Evolutionary conservation across 2,113 vertebrate genomes (phyloP).

Genomic region (Atherinomorus stipes): DNA sequence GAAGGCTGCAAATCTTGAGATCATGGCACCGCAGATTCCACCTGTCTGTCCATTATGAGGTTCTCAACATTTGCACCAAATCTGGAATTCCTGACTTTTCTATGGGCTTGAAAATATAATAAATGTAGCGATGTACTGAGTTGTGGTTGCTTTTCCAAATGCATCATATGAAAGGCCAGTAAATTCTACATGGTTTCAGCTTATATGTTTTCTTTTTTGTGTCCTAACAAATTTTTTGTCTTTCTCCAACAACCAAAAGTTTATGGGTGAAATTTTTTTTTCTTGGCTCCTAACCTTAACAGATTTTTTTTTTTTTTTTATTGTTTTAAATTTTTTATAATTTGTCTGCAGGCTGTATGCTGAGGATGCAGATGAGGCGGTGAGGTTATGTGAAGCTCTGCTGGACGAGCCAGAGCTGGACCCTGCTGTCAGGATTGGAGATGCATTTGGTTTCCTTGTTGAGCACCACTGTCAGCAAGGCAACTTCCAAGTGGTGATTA

Average conservation of each 20-base stretch:
- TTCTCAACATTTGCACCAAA: too few relatives aligned
- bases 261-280: background rate
- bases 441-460: slow-evolving; percentile 89
- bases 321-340: background rate
- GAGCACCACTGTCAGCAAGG: slow-evolving; percentile 85
- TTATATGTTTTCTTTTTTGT: background rate
- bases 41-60: too few relatives aligned
- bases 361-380: slow-evolving; percentile 87
- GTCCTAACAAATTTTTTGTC: background rate
- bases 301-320: too few relatives aligned
- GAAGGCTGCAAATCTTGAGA: too few relatives aligned
- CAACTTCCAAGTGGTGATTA: slow-evolving; percentile 85
- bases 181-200: background rate
- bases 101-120: too few relatives aligned
- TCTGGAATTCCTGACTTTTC: too few relatives aligned
- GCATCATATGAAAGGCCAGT: too few relatives aligned
- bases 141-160: too few relatives aligned
- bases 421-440: slow-evolving; percentile 84
- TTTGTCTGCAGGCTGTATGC: slow-evolving; percentile 82
- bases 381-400: slow-evolving; percentile 88
- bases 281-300: background rate
- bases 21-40: too few relatives aligned
- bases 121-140: too few relatives aligned
- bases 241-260: background rate
- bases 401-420: slow-evolving; percentile 89